These are phyloP conservation scores for Thymelicus acteon DNA, from an alignment of 2,888 invertebrate species.

Conservation along the genomic window DNA sequence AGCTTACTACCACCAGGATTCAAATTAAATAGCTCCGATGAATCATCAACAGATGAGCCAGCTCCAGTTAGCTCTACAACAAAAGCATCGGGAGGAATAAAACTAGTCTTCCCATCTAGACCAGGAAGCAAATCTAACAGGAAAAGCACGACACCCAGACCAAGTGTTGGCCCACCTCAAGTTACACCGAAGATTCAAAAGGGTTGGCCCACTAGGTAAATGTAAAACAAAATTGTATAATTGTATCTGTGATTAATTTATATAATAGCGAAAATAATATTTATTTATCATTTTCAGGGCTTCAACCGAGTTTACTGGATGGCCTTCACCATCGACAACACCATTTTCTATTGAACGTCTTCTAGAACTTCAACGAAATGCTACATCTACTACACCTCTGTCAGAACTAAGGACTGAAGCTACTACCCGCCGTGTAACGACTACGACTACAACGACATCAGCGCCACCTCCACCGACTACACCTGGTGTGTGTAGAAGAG, in stretches of 20 bases:
- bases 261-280: neutral
- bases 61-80: slow-evolving; percentile 57
- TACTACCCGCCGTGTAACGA: slow-evolving; percentile 80
- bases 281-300: slow-evolving; percentile 79
- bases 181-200: slow-evolving; percentile 89
- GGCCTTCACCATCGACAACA: slow-evolving; percentile 95
- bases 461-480: slow-evolving; percentile 90
- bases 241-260: neutral
- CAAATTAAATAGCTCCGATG: slow-evolving; percentile 67
- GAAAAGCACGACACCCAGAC: slow-evolving; percentile 85
- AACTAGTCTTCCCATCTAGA: slow-evolving; percentile 92
- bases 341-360: slow-evolving; percentile 93
- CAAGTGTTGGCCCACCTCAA: slow-evolving; percentile 75
- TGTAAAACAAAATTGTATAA: slow-evolving; percentile 21
- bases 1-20: slow-evolving; percentile 87
- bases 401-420: slow-evolving; percentile 73
- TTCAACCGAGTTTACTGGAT: slow-evolving; percentile 95
- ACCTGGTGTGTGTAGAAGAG: slow-evolving; percentile 90
- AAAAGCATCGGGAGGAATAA: slow-evolving; percentile 81
- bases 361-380: slow-evolving; percentile 87
- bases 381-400: slow-evolving; percentile 83
- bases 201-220: slow-evolving; percentile 92
- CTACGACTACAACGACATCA: slow-evolving; percentile 87
- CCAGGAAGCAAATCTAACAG: slow-evolving; percentile 87
- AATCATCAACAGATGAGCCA: slow-evolving; percentile 41